Evolutionary conservation across 2,888 invertebrate genomes (phyloP).

Genomic region (Aethes cnicana): DNA sequence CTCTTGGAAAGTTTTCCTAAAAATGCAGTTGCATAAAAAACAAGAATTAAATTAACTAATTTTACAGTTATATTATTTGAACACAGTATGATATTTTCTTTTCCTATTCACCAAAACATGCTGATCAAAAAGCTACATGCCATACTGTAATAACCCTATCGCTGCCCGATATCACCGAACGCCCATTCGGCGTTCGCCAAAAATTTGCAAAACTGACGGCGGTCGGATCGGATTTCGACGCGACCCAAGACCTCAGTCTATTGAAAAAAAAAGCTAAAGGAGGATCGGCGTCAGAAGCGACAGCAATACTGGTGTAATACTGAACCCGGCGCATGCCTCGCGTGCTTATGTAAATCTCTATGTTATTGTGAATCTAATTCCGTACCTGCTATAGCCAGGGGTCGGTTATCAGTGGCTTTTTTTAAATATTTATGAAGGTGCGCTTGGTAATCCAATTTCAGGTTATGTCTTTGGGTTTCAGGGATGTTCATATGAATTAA

Average conservation of each 20-base stretch:
- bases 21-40: no score
- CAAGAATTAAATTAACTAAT: no score
- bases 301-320: slow-evolving; percentile 78
- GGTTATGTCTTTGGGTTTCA: slow-evolving; percentile 77
- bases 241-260: slow-evolving; percentile 16
- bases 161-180: no score
- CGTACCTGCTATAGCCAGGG: slow-evolving; percentile 43
- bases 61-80: no score
- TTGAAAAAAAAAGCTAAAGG: slow-evolving; percentile 46
- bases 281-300: slow-evolving; percentile 51
- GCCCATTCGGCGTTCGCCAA: no score
- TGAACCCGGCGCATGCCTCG: slow-evolving; percentile 76
- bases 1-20: no score
- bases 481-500: slow-evolving; percentile 55
- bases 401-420: slow-evolving; percentile 69
- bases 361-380: slow-evolving; percentile 82
- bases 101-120: no score
- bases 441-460: slow-evolving; percentile 79
- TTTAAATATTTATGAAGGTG: slow-evolving; percentile 80
- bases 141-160: no score
- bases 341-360: slow-evolving; percentile 80
- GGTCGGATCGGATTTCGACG: slow-evolving; percentile 6
- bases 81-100: no score
- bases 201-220: neutral
- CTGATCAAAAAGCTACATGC: no score